Conservation (phyloP, 2,888 invertebrate genomes). For the Leptinotarsa rubiginosa region DNA sequence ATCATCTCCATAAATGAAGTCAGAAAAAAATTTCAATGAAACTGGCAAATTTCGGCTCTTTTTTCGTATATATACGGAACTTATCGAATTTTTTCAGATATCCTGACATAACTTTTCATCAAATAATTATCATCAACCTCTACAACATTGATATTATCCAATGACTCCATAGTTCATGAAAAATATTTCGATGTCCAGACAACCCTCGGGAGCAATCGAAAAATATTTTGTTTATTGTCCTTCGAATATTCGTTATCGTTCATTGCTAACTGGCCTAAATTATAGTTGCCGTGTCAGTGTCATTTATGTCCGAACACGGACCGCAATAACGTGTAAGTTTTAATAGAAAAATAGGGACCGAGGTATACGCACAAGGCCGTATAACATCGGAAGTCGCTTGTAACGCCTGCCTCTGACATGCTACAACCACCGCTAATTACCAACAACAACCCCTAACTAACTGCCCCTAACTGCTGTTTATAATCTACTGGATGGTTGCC, state of each 20-base stretch:
- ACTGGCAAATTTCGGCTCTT: too few relatives aligned
- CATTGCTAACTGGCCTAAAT: slow-evolving; percentile 37
- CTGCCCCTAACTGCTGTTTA: slow-evolving; percentile 55
- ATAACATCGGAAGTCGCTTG: slow-evolving; percentile 58
- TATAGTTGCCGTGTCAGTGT: slow-evolving; percentile 45
- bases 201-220: slow-evolving; percentile 9
- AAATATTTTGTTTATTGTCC: slow-evolving; percentile 29
- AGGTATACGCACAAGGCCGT: slow-evolving; percentile 49
- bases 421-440: slow-evolving; percentile 57
- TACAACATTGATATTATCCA: too few relatives aligned
- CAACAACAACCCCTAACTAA: slow-evolving; percentile 53
- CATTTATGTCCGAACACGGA: slow-evolving; percentile 44
- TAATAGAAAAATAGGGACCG: slow-evolving; percentile 45
- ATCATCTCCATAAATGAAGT: too few relatives aligned
- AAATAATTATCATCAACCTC: too few relatives aligned
- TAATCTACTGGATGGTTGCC: slow-evolving; percentile 37
- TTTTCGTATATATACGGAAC: too few relatives aligned
- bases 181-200: neutral
- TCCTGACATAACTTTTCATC: too few relatives aligned
- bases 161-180: neutral
- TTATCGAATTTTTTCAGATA: too few relatives aligned
- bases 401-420: slow-evolving; percentile 59
- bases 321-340: slow-evolving; percentile 48
- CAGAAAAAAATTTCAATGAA: too few relatives aligned
- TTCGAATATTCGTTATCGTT: slow-evolving; percentile 41